Conservation (phyloP, 1,140 invertebrate genomes). For the Zaprionus ornatus region DNA sequence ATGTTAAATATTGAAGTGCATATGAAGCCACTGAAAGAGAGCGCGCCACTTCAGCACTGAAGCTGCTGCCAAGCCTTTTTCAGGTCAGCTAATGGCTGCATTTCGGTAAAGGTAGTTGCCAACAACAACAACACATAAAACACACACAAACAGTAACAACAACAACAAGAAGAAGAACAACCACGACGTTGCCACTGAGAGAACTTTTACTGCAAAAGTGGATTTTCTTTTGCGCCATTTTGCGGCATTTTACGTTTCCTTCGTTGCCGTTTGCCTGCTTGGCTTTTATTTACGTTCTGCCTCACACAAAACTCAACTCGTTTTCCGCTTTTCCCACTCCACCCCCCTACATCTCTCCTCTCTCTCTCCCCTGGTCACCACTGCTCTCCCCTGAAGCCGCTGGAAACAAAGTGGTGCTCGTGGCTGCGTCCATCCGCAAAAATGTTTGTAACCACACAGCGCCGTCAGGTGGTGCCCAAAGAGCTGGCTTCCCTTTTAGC, state of each 20-base stretch:
- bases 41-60: conserved; percentile 44
- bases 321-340: not conserved
- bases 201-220: conserved; percentile 73
- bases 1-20: conserved; percentile 74
- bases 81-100: conserved; percentile 74
- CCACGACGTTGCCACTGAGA: conserved; percentile 41
- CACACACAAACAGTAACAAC: conserved; percentile 12
- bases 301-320: conserved; percentile 62
- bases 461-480: conserved; percentile 35
- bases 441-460: conserved; percentile 68
- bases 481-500: not conserved
- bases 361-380: not conserved
- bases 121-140: conserved; percentile 38
- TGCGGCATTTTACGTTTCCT: conserved; percentile 74
- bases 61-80: conserved; percentile 36
- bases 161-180: conserved; percentile 28
- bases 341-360: not conserved
- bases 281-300: conserved; percentile 72
- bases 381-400: conserved; percentile 31
- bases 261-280: conserved; percentile 58
- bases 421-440: conserved; percentile 76
- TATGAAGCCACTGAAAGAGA: conserved; percentile 56
- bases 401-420: conserved; percentile 70
- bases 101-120: conserved; percentile 56
- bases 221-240: conserved; percentile 75